Evolutionary conservation across 2,113 vertebrate genomes (phyloP).

Genomic region (Numenius arquata): DNA sequence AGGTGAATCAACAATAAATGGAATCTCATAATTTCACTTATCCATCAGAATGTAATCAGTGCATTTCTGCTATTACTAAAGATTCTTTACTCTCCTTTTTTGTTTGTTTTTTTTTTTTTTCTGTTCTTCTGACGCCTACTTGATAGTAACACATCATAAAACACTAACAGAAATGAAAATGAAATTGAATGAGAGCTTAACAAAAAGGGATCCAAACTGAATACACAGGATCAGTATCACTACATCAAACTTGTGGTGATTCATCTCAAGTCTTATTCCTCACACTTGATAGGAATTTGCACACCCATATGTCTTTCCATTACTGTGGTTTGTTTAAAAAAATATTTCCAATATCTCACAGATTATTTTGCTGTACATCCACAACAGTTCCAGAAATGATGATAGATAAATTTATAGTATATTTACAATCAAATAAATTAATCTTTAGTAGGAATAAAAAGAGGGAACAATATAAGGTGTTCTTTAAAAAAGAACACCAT

Average conservation of each 20-base stretch:
- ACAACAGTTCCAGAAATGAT: not conserved
- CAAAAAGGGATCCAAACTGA: not conserved
- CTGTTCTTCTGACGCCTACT: not conserved
- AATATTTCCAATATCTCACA: not conserved
- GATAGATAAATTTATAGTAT: not conserved
- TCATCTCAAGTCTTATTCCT: not conserved
- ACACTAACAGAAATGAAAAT: not conserved
- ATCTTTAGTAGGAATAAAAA: not conserved
- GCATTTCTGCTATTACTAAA: not conserved
- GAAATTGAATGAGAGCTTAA: not conserved
- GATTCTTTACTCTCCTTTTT: fast-evolving
- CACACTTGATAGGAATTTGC: not conserved
- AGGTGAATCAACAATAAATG: not conserved
- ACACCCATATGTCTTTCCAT: not conserved
- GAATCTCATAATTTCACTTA: not conserved
- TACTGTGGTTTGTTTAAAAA: not conserved
- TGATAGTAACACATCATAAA: not conserved
- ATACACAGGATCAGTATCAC: not conserved
- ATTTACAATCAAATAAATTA: not conserved
- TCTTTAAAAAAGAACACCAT: not conserved
- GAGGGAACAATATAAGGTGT: fast-evolving
- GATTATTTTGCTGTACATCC: not conserved
- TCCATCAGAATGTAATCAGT: not conserved
- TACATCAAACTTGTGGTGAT: not conserved
- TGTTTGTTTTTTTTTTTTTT: not conserved